Base-by-base conservation (phyloP, 2,888 invertebrate genomes). In the Tipula unca region DNA sequence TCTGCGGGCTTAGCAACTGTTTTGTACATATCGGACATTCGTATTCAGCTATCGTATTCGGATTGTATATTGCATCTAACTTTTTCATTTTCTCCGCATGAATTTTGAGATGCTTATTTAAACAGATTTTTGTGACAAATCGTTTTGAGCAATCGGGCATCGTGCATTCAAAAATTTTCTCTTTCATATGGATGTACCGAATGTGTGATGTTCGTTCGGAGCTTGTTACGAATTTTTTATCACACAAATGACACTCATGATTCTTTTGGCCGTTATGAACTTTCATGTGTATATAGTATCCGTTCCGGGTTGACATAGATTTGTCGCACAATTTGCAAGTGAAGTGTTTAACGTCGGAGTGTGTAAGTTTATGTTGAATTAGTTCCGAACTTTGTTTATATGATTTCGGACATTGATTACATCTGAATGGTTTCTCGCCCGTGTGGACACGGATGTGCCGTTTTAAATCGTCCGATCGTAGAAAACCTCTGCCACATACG, bases 361-460 rank as follows among this genome's bases (percentile, higher is more conserved):
- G 88, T 5, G 87, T 85, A 85, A 87, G 87, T 20, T 86, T 69
- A 36, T 88, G 88, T 48, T 88, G 88, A 42, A 88, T 87, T 25
- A 88, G 69, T 54, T 87, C 87, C 17, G 85, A 83, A 5, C 48
- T 32, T 85, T 85, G 85, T 29, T 85, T 85, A 29, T 85, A 85
- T 8, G 36, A 6, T 48, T 85, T 85, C 0, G 48, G 29, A 17
- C 85, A 85, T 48, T 32, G 32, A 17, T 85, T 54, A 32, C 85
- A 85, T n/a, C 5, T 29, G 32, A 54, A 85, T 36, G 85, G 85
- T 48, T 36, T 86, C 84, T 88, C 88, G n/a, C 88, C 88, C 0
- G 88, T 88, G 86, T 89, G 89, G 10, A 87, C 88, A 54, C 88
- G 87, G 13, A 87, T 87, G 85, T 89, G 89, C 1, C 89, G 87